A percentile compares a stretch with the other conserved stretches of the same genome.
These are phyloP conservation scores for Odontophorus gujanensis DNA, from an alignment of 2,113 vertebrate genomes.

Conservation along the genomic window DNA sequence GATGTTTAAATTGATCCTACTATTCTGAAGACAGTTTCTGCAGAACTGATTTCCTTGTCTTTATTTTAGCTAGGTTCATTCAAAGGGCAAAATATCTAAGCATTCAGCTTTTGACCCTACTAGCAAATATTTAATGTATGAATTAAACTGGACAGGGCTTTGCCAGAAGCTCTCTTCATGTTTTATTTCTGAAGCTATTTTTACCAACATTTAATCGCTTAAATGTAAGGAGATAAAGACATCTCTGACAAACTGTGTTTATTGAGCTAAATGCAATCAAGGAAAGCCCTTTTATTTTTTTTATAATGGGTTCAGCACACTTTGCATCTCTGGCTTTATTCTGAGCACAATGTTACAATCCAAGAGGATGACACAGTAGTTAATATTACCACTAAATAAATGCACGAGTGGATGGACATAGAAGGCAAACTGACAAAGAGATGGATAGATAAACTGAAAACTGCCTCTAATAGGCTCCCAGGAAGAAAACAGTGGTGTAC, in stretches of 20 bases:
- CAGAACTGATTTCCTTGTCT: conserved; percentile 71
- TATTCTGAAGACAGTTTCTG: conserved; percentile 66
- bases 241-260: conserved; percentile 74
- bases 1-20: conserved; percentile 62
- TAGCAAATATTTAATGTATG: conserved; percentile 81
- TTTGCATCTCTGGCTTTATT: conserved; percentile 54
- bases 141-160: conserved; percentile 78
- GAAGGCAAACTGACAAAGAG: conserved; percentile 63
- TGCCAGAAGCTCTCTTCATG: conserved; percentile 73
- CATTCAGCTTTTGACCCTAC: conserved; percentile 76
- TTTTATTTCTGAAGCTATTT: conserved; percentile 78
- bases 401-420: conserved; percentile 48
- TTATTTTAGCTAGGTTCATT: conserved; percentile 78
- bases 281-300: conserved; percentile 71
- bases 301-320: conserved; percentile 52
- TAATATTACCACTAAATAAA: conserved; percentile 56
- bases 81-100: conserved; percentile 80
- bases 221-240: conserved; percentile 77
- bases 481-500: conserved; percentile 42
- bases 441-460: conserved; percentile 26
- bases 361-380: conserved; percentile 55
- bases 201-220: conserved; percentile 75
- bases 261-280: conserved; percentile 77
- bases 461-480: conserved; percentile 36
- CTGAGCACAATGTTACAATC: conserved; percentile 37